Base-by-base conservation (phyloP, 2,797 vertebrate genomes). In the Poecilia picta region DNA sequence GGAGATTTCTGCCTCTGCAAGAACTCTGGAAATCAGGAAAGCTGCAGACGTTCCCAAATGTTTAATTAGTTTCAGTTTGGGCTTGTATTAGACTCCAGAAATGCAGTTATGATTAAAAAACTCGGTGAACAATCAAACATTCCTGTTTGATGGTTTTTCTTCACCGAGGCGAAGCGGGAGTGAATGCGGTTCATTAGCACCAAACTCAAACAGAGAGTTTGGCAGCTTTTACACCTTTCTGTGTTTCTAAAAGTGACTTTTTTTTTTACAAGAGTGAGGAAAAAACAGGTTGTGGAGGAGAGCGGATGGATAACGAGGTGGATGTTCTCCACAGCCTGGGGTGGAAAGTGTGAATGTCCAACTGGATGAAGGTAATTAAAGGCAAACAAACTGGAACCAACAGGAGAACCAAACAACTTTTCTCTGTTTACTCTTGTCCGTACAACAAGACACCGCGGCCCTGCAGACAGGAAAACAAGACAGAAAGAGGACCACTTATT, bases 41-140 rank as follows among this genome's bases (percentile, higher is more conserved):
- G 36, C 20, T 39, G 64, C 33, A 64, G 59, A 62, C 8, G 68
- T 77, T 23, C 73, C 81, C 85, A 79, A 87, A 89, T 88, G 72
- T 89, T 86, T 90, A 76, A 92, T 83, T 75, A 89, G 81, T 74
- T 4, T 71, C 72, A 77, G 41, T n/a, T n/a, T n/a, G n/a, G 16
- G 45, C 45, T 41, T 57, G 64, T 55, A 18, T 62, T 71, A 81
- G 31, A 49, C 43, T 49, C 75, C 33, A 57, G 46, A 66, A 82
- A 76, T 73, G 59, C 59, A 64, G 49, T 6, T 57, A 23, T 49
- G 15, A 57, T 62, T 28, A 77, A 68, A 79, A 64, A 87, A 72
- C 73, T 13, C 72, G 36, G n/a, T 68, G 8, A 64, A 51, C 78
- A 49, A 28, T 64, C 73, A 47, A 39, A n/a, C 59, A 79, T 36